Evolutionary conservation across 1,140 invertebrate genomes (phyloP).

Genomic region (Leptinotarsa texana): DNA sequence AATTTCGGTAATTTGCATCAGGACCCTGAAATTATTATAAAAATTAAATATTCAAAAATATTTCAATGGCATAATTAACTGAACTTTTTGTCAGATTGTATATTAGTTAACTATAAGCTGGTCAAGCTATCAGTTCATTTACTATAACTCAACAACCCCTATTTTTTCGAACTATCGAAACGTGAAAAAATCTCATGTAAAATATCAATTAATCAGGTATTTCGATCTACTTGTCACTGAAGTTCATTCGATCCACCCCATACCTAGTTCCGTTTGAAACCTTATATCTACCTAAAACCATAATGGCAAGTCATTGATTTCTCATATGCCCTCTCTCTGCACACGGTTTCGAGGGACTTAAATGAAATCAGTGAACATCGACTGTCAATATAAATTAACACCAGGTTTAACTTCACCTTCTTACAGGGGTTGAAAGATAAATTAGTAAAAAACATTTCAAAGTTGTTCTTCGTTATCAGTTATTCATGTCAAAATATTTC

Average conservation of each 20-base stretch:
- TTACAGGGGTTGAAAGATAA: slow-evolving; percentile 4
- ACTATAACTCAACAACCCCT: no score
- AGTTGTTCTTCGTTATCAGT: no score
- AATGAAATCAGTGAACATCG: slow-evolving; percentile 22
- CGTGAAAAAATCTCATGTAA: not conserved
- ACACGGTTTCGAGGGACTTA: slow-evolving; percentile 11
- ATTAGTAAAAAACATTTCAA: not conserved
- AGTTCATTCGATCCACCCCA: slow-evolving; percentile 8
- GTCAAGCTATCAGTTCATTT: no score
- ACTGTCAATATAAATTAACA: slow-evolving; percentile 21
- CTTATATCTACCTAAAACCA: slow-evolving; percentile 11
- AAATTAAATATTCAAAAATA: no score
- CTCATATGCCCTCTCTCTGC: not conserved
- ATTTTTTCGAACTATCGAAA: no score
- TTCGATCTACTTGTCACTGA: slow-evolving; percentile 7
- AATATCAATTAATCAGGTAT: slow-evolving; percentile 5
- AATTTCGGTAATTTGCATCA: no score
- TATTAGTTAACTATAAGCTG: no score
- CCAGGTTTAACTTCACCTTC: slow-evolving; percentile 11
- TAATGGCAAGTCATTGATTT: slow-evolving; percentile 16
- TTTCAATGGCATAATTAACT: no score
- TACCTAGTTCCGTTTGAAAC: slow-evolving; percentile 17
- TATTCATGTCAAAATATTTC: no score
- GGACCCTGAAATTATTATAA: no score
- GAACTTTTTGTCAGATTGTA: no score